phyloP scores from a whole-genome alignment of 2,888 invertebrate species.

The Eilema sororculum region DNA sequence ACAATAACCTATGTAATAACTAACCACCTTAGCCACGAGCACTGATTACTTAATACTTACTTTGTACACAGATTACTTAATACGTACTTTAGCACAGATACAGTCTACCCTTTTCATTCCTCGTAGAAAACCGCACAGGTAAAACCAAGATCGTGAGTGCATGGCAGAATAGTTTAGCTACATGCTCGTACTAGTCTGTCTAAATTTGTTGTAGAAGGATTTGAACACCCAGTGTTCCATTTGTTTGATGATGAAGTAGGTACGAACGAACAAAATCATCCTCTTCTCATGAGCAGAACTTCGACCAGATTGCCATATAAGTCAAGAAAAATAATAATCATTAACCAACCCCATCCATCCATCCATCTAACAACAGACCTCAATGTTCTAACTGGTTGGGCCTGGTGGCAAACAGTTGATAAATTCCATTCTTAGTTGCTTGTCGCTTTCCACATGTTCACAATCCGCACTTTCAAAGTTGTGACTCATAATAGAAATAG shows the following conservation, averaged over 20 bases:
- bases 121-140: no score
- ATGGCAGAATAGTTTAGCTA: not conserved
- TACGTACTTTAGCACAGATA: not conserved
- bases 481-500: slow-evolving; percentile 19
- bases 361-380: not conserved
- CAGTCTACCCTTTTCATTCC: not conserved
- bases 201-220: not conserved
- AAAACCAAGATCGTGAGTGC: not conserved
- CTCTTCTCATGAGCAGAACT: no score
- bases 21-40: not conserved
- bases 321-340: not conserved
- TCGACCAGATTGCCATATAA: not conserved
- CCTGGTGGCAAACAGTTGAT: not conserved
- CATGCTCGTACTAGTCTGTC: no score
- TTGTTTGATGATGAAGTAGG: not conserved
- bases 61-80: no score
- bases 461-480: not conserved
- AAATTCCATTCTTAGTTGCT: not conserved
- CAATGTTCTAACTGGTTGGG: not conserved
- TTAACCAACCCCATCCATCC: not conserved
- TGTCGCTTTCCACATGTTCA: not conserved
- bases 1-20: no score
- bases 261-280: not conserved
- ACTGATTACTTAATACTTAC: not conserved
- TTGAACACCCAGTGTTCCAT: no score